Base-by-base conservation (phyloP, 2,888 invertebrate species). In the Crepidodera aurea region DNA sequence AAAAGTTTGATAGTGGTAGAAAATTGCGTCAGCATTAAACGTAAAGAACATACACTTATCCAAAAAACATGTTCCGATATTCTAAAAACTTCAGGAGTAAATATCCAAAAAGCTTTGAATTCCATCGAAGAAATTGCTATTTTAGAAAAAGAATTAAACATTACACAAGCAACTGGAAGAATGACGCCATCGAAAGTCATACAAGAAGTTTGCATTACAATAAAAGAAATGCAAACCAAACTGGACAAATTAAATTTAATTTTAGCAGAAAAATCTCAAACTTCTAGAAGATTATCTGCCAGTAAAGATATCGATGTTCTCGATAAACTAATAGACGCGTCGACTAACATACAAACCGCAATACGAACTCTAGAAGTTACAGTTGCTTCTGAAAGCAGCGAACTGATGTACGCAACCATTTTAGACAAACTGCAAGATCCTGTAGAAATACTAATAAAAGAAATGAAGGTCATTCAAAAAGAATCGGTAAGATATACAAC, bases 51-150 rank as follows among this genome's bases (percentile, higher is more conserved):
- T 56, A 89, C 90, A 0, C 79, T 90, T 6, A 88, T 90, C 1
- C 88, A 89, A 73, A 84, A 86, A 73, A 89, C 90, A 0, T 89
- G 90, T 75, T 84, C 86, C 10, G 87, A 87, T 69, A 85, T 90
- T 62, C 81, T 90, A 58, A 86, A 88, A 70, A 85, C 83, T 18
- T 85, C 87, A 60, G 85, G 86, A 1, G 79, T 81, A 44, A 83
- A 86, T 65, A 79, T 90, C 66, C 83, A 86, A 48, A 82, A 83
- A 46, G 79, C 85, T 3, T 79, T 89, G 50, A 81, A 83, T 12
- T 82, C 85, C 66, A 77, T 89, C 0, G 84, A 85, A 65, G 79
- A 82, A 12, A 79, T 86, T 2, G 80, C 83, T 62, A 70, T 80
- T 65, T 75, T 87, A 72, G 82, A 83, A 78, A 78, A 81, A 18